Evolutionary conservation across 2,888 invertebrate genomes (phyloP).

Genomic region (Falcaria lacertinaria): DNA sequence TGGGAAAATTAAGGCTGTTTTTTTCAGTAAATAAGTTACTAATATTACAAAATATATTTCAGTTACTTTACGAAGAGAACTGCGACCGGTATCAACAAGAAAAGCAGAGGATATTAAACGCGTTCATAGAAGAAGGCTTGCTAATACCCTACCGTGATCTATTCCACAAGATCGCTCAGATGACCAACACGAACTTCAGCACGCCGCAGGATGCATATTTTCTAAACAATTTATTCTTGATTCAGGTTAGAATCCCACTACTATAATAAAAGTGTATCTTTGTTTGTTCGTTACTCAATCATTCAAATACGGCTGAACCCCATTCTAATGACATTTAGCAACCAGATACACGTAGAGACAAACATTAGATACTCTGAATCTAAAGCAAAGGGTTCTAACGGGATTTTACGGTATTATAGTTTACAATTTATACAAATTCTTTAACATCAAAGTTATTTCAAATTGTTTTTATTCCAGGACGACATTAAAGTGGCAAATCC

Average conservation of each 20-base stretch:
- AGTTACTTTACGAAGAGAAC: slow-evolving; percentile 71
- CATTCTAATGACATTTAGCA: no score
- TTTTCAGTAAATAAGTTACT: no score
- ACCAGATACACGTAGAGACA: no score
- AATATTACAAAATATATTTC: slow-evolving; percentile 28
- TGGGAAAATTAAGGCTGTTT: no score
- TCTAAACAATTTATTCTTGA: slow-evolving; percentile 67
- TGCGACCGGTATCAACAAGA: slow-evolving; percentile 69
- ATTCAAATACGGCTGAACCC: no score
- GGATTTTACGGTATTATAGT: no score
- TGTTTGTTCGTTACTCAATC: no score
- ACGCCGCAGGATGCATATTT: slow-evolving; percentile 69
- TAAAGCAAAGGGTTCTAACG: no score
- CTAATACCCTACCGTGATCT: slow-evolving; percentile 61
- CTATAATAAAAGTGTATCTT: no score
- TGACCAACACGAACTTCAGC: slow-evolving; percentile 72
- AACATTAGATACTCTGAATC: no score
- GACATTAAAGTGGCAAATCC: slow-evolving; percentile 76
- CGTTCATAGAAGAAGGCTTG: slow-evolving; percentile 63
- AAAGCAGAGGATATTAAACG: slow-evolving; percentile 60
- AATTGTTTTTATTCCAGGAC: slow-evolving; percentile 39
- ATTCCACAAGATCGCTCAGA: slow-evolving; percentile 64
- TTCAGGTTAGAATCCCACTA: slow-evolving; percentile 49
- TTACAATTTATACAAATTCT: neutral
- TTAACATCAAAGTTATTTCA: neutral